A percentile compares a stretch with the other conserved stretches of the same genome.
Evolutionary conservation across 1,140 invertebrate genomes (phyloP).

Genomic region (Pseudomyrmex cubaensis): DNA sequence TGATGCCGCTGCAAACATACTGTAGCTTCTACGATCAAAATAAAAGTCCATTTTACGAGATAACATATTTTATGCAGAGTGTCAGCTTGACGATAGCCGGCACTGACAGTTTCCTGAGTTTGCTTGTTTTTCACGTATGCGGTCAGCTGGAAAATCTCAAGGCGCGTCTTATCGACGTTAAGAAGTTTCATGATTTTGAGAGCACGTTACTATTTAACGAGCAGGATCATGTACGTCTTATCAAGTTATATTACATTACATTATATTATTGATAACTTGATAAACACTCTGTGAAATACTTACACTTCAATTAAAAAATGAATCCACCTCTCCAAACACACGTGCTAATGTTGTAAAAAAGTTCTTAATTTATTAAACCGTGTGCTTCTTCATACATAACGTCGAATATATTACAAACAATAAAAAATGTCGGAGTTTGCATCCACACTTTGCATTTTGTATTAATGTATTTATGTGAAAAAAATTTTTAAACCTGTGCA

Average conservation of each 20-base stretch:
- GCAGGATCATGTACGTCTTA: conserved; percentile 30
- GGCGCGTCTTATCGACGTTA: too few species aligned
- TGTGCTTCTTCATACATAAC: too few species aligned
- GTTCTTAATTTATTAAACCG: too few species aligned
- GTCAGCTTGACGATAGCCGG: not conserved
- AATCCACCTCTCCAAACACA: too few species aligned
- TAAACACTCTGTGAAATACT: not conserved
- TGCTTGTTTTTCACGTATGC: conserved; percentile 41
- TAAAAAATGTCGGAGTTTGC: not conserved
- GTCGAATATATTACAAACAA: too few species aligned
- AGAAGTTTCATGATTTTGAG: not conserved
- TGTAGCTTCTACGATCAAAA: too few species aligned
- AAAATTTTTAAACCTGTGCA: not conserved
- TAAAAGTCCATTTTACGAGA: too few species aligned
- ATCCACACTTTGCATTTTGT: not conserved
- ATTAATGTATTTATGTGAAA: too few species aligned
- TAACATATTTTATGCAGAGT: too few species aligned
- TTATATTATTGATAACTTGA: not conserved
- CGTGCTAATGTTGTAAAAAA: too few species aligned
- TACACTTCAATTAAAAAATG: too few species aligned
- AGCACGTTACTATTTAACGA: not conserved
- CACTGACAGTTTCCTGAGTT: conserved; percentile 18
- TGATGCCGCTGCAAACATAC: too few species aligned
- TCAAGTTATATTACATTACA: conserved; percentile 26
- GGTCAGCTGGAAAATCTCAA: conserved; percentile 32